These are phyloP conservation scores for Montipora efflorescens DNA, from an alignment of 64 coral and sea anemone genomes.

Conservation along the genomic window DNA sequence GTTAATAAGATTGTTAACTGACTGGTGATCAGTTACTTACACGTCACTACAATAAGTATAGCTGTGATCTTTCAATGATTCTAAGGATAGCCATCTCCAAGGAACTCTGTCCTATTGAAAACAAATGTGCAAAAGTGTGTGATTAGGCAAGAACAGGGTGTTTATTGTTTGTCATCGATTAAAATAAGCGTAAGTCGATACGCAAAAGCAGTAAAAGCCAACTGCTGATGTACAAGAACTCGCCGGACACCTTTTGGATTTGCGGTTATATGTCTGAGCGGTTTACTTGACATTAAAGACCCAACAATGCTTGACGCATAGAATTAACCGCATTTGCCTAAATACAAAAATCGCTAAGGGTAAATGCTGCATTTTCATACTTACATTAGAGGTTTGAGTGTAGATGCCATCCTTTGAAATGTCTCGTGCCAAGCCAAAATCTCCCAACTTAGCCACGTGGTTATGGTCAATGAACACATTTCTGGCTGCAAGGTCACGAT, in stretches of 20 bases:
- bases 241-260: no score
- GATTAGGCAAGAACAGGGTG: no score
- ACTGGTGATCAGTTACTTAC: conserved; percentile 13
- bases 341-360: no score
- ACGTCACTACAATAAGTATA: conserved; percentile 50
- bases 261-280: no score
- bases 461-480: conserved; percentile 54
- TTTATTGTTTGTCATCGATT: no score
- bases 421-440: conserved; percentile 66
- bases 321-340: no score
- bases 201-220: no score
- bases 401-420: conserved; percentile 44
- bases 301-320: no score
- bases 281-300: no score
- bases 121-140: neutral
- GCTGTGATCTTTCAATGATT: conserved; percentile 34
- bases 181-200: no score
- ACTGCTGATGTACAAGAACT: no score
- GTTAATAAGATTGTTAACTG: no score
- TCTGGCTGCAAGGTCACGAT: conserved; percentile 50
- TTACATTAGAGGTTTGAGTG: conserved; percentile 55
- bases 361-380: neutral
- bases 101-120: conserved; percentile 40
- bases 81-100: conserved; percentile 52
- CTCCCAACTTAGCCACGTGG: conserved; percentile 53